Conservation (phyloP, 2,888 invertebrate genomes). For the Euphydryas editha region DNA sequence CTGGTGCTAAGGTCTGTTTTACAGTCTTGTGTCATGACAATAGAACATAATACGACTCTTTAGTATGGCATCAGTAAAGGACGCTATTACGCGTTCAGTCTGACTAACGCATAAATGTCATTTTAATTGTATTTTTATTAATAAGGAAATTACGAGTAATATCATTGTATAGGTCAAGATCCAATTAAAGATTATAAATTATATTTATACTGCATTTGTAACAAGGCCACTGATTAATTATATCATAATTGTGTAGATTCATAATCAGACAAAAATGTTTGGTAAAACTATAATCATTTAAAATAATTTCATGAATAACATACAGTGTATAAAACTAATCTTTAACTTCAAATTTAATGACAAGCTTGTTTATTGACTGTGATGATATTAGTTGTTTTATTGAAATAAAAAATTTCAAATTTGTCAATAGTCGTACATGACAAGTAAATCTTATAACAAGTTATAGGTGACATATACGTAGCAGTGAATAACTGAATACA, state of each 20-base stretch:
- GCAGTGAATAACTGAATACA: neutral
- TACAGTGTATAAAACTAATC: too few relatives aligned
- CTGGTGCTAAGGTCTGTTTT: too few relatives aligned
- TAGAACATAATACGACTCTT: too few relatives aligned
- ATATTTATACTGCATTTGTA: slow-evolving; percentile 5
- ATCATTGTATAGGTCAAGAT: neutral
- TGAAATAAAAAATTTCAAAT: too few relatives aligned
- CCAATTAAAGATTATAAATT: slow-evolving; percentile 7
- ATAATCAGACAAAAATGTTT: neutral
- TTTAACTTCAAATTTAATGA: too few relatives aligned
- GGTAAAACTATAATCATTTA: neutral
- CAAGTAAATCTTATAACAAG: too few relatives aligned
- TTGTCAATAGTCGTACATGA: too few relatives aligned
- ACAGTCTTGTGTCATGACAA: too few relatives aligned
- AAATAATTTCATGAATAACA: neutral
- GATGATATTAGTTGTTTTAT: too few relatives aligned
- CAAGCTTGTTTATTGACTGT: too few relatives aligned
- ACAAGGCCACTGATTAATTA: slow-evolving; percentile 6
- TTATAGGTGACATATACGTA: neutral
- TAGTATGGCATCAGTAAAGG: too few relatives aligned
- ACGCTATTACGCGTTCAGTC: too few relatives aligned
- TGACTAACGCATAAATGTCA: neutral
- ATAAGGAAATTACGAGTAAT: slow-evolving; percentile 1
- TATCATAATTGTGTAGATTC: slow-evolving; percentile 6
- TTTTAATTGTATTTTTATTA: neutral